These are phyloP conservation scores for Ommatoiulus sabulosus DNA, from an alignment of 2,888 invertebrate species.

Conservation along the genomic window DNA sequence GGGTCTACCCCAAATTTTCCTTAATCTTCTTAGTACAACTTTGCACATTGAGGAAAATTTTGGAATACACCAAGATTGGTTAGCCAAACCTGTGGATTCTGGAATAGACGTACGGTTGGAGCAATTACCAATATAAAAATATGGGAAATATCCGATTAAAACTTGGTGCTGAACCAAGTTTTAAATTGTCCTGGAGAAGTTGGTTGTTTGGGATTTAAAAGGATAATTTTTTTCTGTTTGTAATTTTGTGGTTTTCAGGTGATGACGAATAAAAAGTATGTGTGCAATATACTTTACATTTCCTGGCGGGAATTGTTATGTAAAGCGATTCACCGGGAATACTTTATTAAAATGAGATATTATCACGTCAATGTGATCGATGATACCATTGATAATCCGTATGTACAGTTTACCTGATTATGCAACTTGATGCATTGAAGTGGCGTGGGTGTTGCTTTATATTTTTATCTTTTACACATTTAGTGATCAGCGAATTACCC, in stretches of 20 bases:
- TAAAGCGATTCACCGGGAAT: conserved; percentile 69
- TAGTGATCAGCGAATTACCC: conserved; percentile 71
- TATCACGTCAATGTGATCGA: conserved; percentile 70
- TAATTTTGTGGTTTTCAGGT: conserved; percentile 58
- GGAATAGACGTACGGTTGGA: too few species aligned
- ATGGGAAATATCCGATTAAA: too few species aligned
- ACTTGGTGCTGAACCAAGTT: too few species aligned
- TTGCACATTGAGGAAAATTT: too few species aligned
- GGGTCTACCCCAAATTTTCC: too few species aligned
- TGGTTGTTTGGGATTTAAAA: too few species aligned
- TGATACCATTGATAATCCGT: conserved; percentile 71
- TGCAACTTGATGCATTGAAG: not conserved
- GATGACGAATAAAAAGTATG: conserved; percentile 49
- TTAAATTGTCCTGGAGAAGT: too few species aligned
- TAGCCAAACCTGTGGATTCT: too few species aligned
- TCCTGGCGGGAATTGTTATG: conserved; percentile 70
- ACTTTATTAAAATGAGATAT: conserved; percentile 70
- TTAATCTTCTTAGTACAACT: too few species aligned
- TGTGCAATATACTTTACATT: conserved; percentile 67
- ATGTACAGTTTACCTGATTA: conserved; percentile 63
- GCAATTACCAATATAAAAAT: too few species aligned
- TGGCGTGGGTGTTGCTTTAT: not conserved
- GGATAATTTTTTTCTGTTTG: too few species aligned
- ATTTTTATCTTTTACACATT: conserved; percentile 30
- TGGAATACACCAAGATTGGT: too few species aligned